phyloP scores from a whole-genome alignment of 2,888 invertebrate genomes.

The Macrostomum cliftonense region DNA sequence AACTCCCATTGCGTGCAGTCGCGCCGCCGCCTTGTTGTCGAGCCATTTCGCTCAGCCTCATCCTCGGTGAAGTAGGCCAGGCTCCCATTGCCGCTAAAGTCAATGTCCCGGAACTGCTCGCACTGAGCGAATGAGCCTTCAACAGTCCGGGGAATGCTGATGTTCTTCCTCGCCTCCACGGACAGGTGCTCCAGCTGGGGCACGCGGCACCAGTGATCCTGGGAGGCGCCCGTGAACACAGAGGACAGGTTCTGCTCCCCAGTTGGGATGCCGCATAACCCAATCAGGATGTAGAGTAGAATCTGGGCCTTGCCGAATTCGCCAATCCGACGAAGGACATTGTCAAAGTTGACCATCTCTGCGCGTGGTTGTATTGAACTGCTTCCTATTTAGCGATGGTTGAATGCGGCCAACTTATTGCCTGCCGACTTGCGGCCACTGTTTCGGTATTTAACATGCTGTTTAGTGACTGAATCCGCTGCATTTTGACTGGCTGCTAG shows the following conservation, averaged over 20 bases:
- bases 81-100: not conserved
- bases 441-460: too few relatives aligned
- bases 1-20: constrained; percentile 3
- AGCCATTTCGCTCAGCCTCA: too few relatives aligned
- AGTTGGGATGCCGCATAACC: constrained; percentile 12
- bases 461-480: too few relatives aligned
- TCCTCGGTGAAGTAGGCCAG: too few relatives aligned
- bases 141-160: constrained; percentile 6
- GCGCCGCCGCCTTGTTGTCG: too few relatives aligned
- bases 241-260: constrained; percentile 13
- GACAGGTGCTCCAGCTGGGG: constrained; percentile 7
- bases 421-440: too few relatives aligned
- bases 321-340: constrained; percentile 10
- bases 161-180: constrained; percentile 6
- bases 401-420: too few relatives aligned
- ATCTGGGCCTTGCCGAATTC: constrained; percentile 13
- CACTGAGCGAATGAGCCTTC: not conserved
- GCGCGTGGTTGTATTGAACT: too few relatives aligned
- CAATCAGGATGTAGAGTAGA: constrained; percentile 12
- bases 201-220: constrained; percentile 13
- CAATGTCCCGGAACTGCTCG: not conserved
- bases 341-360: constrained; percentile 10
- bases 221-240: constrained; percentile 12
- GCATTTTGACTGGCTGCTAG: constrained; percentile 43
- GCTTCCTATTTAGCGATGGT: too few relatives aligned